These are phyloP conservation scores for Eilema depressum DNA, from an alignment of 2,888 invertebrate species.

Conservation along the genomic window DNA sequence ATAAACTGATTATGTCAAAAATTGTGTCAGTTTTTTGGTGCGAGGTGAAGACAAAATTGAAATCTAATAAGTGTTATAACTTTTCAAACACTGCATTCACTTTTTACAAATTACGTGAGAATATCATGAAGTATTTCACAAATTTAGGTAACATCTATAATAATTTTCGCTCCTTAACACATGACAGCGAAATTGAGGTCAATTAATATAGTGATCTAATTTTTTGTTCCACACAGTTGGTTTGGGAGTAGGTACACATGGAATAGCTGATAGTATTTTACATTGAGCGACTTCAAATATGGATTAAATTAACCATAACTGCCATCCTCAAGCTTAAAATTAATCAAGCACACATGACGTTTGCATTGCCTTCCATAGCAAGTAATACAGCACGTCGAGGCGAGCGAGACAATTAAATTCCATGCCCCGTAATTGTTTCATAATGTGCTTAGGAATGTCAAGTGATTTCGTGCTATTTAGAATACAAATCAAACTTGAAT, in stretches of 20 bases:
- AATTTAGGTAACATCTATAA: no score
- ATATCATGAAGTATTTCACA: no score
- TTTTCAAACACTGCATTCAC: no score
- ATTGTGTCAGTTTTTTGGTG: fast-evolving
- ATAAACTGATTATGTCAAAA: no score
- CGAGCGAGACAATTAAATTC: slow-evolving; percentile 1
- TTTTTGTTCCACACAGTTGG: no score
- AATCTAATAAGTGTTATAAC: no score
- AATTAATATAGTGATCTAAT: no score
- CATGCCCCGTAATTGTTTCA: neutral
- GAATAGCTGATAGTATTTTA: no score
- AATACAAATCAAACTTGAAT: neutral
- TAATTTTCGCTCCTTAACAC: neutral
- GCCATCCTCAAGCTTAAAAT: neutral
- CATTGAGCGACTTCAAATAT: neutral
- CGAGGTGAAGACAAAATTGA: no score
- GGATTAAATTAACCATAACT: neutral
- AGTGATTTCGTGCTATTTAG: neutral
- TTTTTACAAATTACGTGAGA: no score
- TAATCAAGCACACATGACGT: neutral
- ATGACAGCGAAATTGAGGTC: no score
- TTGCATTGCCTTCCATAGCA: neutral
- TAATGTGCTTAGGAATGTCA: neutral
- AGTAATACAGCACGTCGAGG: neutral
- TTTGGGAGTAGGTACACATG: no score